phyloP scores from a whole-genome alignment of 1,140 invertebrate genomes.

The Cydia splendana region DNA sequence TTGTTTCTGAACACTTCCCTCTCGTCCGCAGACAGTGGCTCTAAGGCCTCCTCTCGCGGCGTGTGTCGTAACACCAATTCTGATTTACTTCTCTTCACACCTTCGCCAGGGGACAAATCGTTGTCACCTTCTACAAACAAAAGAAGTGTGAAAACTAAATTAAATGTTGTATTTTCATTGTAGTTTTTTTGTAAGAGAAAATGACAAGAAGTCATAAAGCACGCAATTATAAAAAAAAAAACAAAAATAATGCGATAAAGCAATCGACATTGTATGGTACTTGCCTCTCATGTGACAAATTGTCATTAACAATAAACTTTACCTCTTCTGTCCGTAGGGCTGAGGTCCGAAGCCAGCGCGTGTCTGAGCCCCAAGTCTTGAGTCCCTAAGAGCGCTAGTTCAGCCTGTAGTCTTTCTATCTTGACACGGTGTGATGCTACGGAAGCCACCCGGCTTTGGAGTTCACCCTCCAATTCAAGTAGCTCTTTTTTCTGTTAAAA shows the following conservation, averaged over 20 bases:
- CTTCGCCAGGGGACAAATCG: slow-evolving; percentile 55
- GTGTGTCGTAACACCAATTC: slow-evolving; percentile 61
- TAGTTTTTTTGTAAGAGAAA: too few relatives aligned
- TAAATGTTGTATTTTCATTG: too few relatives aligned
- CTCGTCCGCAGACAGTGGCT: slow-evolving; percentile 66
- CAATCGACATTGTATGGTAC: too few relatives aligned
- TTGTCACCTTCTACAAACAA: slow-evolving; percentile 50
- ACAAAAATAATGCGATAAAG: too few relatives aligned
- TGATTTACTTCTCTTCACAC: slow-evolving; percentile 75
- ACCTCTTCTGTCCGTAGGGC: neutral
- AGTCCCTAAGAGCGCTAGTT: slow-evolving; percentile 79
- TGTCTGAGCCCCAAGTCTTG: slow-evolving; percentile 74
- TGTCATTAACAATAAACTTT: too few relatives aligned
- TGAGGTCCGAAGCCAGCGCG: slow-evolving; percentile 55
- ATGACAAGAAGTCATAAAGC: too few relatives aligned
- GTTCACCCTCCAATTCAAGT: slow-evolving; percentile 82
- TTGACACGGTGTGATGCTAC: slow-evolving; percentile 82
- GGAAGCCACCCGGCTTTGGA: slow-evolving; percentile 81
- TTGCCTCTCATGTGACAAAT: too few relatives aligned
- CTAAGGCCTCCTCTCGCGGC: slow-evolving; percentile 49
- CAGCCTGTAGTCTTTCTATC: slow-evolving; percentile 83
- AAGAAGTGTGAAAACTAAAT: slow-evolving; percentile 16
- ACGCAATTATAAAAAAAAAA: too few relatives aligned
- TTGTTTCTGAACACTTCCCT: slow-evolving; percentile 58
- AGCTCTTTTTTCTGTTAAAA: slow-evolving; percentile 80